Conservation (phyloP, 1,140 invertebrate genomes). For the Drosophila willistoni region DNA sequence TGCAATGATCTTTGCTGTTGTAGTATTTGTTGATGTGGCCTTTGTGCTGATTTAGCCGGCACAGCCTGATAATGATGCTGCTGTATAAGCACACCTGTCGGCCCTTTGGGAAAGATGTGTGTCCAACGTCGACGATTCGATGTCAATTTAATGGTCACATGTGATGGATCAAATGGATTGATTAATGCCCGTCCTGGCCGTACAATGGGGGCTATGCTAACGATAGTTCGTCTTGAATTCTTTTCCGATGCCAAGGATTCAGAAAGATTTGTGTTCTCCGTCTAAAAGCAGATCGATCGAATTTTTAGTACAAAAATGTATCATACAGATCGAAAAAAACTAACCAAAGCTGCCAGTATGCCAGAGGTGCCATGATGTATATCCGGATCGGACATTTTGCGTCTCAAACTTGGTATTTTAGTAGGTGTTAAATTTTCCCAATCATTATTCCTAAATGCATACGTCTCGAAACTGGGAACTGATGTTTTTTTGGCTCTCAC, state of each 20-base stretch:
- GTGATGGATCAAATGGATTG: slow-evolving; percentile 98
- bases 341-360: slow-evolving; percentile 70
- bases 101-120: slow-evolving; percentile 98
- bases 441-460: slow-evolving; percentile 66
- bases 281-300: slow-evolving; percentile 23
- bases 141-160: slow-evolving; percentile 97
- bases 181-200: slow-evolving; percentile 91
- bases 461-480: slow-evolving; percentile 86
- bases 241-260: slow-evolving; percentile 83
- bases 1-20: slow-evolving; percentile 32
- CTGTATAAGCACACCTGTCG: slow-evolving; percentile 94
- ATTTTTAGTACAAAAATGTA: neutral
- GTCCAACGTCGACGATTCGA: slow-evolving; percentile 98
- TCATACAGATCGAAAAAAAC: neutral
- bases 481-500: slow-evolving; percentile 88
- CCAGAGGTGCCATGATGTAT: slow-evolving; percentile 87
- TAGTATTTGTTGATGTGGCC: neutral
- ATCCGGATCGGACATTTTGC: slow-evolving; percentile 93
- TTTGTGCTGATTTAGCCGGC: slow-evolving; percentile 84
- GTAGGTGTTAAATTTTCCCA: slow-evolving; percentile 85
- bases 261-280: slow-evolving; percentile 65
- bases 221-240: slow-evolving; percentile 67
- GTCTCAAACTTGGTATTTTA: slow-evolving; percentile 85
- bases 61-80: slow-evolving; percentile 96
- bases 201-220: slow-evolving; percentile 84